Conservation (phyloP, 64 coral and sea anemone species). For the Actinia equina region DNA sequence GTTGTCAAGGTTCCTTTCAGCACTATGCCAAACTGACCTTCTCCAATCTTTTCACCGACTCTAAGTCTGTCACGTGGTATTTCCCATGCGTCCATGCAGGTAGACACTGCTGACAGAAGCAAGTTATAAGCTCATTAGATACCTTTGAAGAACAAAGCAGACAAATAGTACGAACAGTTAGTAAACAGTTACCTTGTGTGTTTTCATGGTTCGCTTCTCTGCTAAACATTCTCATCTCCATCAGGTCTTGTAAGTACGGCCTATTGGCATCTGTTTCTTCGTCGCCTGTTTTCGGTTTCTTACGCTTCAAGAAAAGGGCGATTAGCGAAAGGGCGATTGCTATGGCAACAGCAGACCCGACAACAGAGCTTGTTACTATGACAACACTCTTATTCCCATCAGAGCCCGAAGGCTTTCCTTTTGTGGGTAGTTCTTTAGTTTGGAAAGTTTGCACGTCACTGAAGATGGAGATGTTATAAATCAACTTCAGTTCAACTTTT, state of each 20-base stretch:
- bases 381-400: not conserved
- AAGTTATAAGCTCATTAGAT: not conserved
- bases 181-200: not conserved
- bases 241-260: not conserved
- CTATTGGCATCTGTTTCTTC: not conserved
- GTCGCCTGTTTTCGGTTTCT: not conserved
- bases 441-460: not conserved
- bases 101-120: not conserved
- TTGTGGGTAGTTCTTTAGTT: not conserved
- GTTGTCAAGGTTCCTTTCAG: slow-evolving; percentile 65
- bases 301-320: not conserved
- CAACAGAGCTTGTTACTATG: slow-evolving; percentile 8
- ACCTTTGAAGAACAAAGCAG: not conserved
- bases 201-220: not conserved
- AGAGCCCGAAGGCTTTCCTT: not conserved
- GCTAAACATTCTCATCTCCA: not conserved
- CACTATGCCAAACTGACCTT: slow-evolving; percentile 85
- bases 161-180: not conserved
- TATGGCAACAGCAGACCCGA: slow-evolving; percentile 11
- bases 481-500: not conserved
- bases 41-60: slow-evolving; percentile 56
- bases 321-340: not conserved
- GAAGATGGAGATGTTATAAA: not conserved
- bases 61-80: slow-evolving; percentile 57
- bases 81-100: slow-evolving; percentile 63